phyloP scores from a whole-genome alignment of 2,888 invertebrate genomes.

The Crocallis elinguaria region DNA sequence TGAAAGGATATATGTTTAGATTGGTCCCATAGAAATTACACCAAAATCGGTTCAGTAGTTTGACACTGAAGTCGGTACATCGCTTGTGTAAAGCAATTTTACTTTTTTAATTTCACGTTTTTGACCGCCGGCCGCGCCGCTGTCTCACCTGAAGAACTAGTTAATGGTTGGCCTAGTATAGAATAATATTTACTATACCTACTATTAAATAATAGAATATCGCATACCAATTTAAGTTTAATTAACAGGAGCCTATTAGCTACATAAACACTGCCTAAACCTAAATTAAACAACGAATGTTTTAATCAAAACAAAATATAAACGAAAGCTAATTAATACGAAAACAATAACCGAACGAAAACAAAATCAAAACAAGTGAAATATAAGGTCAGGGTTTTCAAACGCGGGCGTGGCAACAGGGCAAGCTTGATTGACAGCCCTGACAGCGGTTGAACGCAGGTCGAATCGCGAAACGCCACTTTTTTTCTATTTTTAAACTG shows the following conservation, averaged over 20 bases:
- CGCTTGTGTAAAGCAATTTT: too few species aligned
- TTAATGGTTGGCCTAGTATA: too few species aligned
- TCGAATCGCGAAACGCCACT: slow-evolving; percentile 75
- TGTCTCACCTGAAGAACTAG: too few species aligned
- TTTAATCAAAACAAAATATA: slow-evolving; percentile 1
- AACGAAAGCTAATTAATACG: slow-evolving; percentile 39
- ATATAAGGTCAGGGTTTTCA: slow-evolving; percentile 40
- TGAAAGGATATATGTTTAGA: too few species aligned
- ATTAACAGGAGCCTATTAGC: neutral
- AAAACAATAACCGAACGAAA: slow-evolving; percentile 38
- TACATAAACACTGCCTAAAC: neutral
- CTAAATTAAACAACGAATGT: neutral
- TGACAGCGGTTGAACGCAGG: slow-evolving; percentile 81
- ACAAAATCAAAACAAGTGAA: slow-evolving; percentile 36
- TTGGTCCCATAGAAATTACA: too few species aligned
- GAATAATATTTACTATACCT: too few species aligned
- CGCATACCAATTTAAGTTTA: too few species aligned
- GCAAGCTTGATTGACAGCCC: slow-evolving; percentile 71
- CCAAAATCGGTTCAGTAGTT: too few species aligned
- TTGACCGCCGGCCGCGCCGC: too few species aligned
- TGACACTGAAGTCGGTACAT: too few species aligned
- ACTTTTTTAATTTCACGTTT: too few species aligned
- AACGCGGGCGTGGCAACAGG: slow-evolving; percentile 36
- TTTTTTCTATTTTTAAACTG: slow-evolving; percentile 49
- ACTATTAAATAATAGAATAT: too few species aligned